Evolutionary conservation across 2,888 invertebrate genomes (phyloP), one percentile per base, ranked within the genome.

Genomic region (Ophion ellenae): DNA sequence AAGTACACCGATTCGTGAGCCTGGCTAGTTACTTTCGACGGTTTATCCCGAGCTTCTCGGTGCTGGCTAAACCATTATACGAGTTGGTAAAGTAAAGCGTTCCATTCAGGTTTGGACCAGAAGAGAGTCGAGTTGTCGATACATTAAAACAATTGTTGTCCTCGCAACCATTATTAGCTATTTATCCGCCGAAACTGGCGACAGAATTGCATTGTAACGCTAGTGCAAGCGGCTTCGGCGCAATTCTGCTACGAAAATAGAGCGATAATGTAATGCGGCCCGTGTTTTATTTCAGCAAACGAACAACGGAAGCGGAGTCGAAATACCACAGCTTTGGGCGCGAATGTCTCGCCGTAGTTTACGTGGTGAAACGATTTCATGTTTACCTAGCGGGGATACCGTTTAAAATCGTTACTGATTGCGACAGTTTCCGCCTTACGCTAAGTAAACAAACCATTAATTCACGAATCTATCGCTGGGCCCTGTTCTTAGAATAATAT

Each of bases 271-370:
- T 20, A 36, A 73, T 88, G n/a, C 66, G 76, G 14, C 85, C 87
- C 0, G 84, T 92, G 2, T 87, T 86, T 1, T 91, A 87, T 77
- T 88, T 88, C 73, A 90, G 89, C 10, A 86, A 90, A 20, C 82
- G 88, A 7, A 86, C 90, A 2, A 89, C 88, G 1, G 69, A 73
- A 0, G 73, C 87, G 0, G 90, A 93, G 79, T 6, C 79, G 0
- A 90, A 87, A 11, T 92, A 92, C 74, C 88, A 89, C 20, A 88
- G 89, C n/a, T 89, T 90, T 10, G 91, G 93, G 45, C 73, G 89
- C 2, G 91, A 93, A 73, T 87, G 86, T 36, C 80, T 93, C 2
- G 91, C 92, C 0, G 87, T 91, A 0, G 86, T 91, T 0, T 90
- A 89, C 77, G 90, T 89, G 0, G 64, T 92, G 0, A 77, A 88